Conservation (phyloP, 2,888 invertebrate species). For the Terebella lapidaria region DNA sequence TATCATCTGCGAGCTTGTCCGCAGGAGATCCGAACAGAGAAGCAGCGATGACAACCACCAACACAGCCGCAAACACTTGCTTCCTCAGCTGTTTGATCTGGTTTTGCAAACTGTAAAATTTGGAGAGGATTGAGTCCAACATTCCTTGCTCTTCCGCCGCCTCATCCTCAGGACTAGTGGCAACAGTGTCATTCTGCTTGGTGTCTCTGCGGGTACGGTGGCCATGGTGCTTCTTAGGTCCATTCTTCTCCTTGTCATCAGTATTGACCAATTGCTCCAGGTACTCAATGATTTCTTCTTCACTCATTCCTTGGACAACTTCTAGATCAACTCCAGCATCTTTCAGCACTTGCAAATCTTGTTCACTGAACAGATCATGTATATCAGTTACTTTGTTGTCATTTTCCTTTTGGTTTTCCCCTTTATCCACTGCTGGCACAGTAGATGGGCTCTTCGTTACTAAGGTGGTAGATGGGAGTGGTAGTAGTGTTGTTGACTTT, state of each 20-base stretch:
- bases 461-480: background rate
- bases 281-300: too few relatives aligned
- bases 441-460: background rate
- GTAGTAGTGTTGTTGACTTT: too few relatives aligned
- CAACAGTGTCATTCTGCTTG: background rate
- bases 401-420: too few relatives aligned
- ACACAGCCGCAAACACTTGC: constrained; percentile 34
- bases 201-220: too few relatives aligned
- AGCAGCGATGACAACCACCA: constrained; percentile 37
- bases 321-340: background rate
- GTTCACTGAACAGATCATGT: background rate
- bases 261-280: too few relatives aligned
- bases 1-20: constrained; percentile 38
- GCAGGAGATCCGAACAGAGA: constrained; percentile 27
- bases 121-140: background rate
- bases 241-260: background rate
- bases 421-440: too few relatives aligned
- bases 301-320: background rate
- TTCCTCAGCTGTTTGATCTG: constrained; percentile 5
- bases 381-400: background rate
- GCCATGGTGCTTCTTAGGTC: background rate
- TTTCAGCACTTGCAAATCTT: background rate
- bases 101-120: too few relatives aligned
- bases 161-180: background rate
- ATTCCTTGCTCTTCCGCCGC: background rate